Evolutionary conservation across 1,140 invertebrate genomes (phyloP).

Genomic region (Lepeophtheirus salmonis): DNA sequence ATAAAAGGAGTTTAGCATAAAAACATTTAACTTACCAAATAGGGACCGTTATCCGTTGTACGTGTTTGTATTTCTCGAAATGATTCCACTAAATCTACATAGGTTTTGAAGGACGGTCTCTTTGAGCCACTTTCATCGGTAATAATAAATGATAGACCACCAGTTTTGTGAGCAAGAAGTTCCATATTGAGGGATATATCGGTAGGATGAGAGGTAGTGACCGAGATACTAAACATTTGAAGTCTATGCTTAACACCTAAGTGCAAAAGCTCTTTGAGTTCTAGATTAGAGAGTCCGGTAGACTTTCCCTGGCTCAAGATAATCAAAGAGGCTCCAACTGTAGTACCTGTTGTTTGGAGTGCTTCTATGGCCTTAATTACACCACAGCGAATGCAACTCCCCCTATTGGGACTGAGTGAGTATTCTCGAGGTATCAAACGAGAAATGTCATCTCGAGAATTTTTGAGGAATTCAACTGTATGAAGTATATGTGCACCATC

Average conservation of each 20-base stretch:
- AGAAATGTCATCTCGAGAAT: conserved; percentile 1
- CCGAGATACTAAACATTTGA: background rate
- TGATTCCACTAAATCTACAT: conserved; percentile 7
- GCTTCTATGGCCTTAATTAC: background rate
- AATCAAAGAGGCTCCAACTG: conserved; percentile 5
- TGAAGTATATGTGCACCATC: conserved; percentile 6
- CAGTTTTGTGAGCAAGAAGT: background rate
- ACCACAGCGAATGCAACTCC: conserved; percentile 12
- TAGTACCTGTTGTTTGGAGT: background rate
- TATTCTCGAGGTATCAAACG: background rate
- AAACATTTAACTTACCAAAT: conserved; percentile 7
- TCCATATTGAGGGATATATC: conserved; percentile 1
- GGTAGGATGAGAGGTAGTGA: background rate
- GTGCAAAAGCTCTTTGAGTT: background rate
- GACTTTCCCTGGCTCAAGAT: background rate
- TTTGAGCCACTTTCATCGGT: background rate
- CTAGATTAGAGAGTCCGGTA: background rate
- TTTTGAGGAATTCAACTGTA: background rate
- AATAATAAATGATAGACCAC: conserved; percentile 10
- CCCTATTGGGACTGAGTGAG: background rate
- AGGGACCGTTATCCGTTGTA: conserved; percentile 2
- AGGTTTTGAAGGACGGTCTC: background rate
- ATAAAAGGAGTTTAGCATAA: too few relatives aligned
- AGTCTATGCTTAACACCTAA: background rate
- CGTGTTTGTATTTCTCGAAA: conserved; percentile 15